Evolutionary conservation across 2,888 invertebrate species (phyloP).

Genomic region (Eugnorisma glareosa): DNA sequence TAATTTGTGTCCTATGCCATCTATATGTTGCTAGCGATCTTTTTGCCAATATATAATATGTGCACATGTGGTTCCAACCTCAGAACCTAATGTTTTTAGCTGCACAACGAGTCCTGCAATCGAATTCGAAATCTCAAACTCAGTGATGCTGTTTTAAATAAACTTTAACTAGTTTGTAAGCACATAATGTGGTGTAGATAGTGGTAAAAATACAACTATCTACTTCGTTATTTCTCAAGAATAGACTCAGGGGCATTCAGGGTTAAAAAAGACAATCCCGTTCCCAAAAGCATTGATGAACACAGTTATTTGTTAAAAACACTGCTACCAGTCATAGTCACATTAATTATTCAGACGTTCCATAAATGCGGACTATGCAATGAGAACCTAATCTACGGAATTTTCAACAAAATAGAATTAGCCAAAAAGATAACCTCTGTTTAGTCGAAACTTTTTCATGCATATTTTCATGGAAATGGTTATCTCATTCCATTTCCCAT

Average conservation of each 20-base stretch:
- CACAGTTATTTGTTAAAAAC: background rate
- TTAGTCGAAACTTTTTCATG: background rate
- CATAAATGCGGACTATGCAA: background rate
- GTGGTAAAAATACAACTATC: background rate
- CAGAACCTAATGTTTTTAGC: background rate
- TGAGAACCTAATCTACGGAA: background rate
- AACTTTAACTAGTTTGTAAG: background rate
- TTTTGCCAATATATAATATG: no score
- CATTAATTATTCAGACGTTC: background rate
- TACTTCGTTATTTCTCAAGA: background rate
- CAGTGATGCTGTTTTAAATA: background rate
- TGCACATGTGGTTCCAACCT: no score
- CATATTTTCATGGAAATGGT: no score
- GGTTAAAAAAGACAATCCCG: background rate
- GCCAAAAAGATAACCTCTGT: background rate
- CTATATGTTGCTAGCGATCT: background rate
- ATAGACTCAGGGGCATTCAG: background rate
- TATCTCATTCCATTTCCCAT: background rate
- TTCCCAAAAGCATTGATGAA: background rate
- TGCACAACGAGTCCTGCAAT: background rate
- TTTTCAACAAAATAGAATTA: background rate
- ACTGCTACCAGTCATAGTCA: background rate
- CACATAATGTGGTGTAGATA: no score
- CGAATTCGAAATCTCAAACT: background rate
- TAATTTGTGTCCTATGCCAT: background rate